phyloP scores from a whole-genome alignment of 2,888 invertebrate genomes.

The Tipula confusa region DNA sequence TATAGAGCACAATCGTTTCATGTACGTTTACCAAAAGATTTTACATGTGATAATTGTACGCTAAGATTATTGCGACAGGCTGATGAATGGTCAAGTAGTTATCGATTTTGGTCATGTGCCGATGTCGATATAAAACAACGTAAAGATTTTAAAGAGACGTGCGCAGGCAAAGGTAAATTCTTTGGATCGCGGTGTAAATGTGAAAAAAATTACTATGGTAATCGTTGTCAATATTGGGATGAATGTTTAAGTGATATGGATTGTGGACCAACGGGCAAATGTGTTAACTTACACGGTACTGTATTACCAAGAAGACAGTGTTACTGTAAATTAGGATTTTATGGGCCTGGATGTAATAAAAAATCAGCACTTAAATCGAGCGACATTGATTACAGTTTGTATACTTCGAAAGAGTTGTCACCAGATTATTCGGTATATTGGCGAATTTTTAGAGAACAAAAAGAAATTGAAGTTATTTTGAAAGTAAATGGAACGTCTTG shows the following conservation, averaged over 20 bases:
- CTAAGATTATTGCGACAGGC: slow-evolving; percentile 85
- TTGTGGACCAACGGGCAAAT: slow-evolving; percentile 81
- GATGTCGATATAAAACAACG: slow-evolving; percentile 77
- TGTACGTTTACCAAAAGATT: slow-evolving; percentile 74
- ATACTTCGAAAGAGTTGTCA: slow-evolving; percentile 67
- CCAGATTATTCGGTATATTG: slow-evolving; percentile 77
- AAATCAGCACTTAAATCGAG: slow-evolving; percentile 71
- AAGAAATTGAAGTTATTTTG: slow-evolving; percentile 84
- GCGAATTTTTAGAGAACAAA: slow-evolving; percentile 73
- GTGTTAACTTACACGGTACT: slow-evolving; percentile 75
- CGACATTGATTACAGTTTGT: slow-evolving; percentile 65
- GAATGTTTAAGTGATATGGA: slow-evolving; percentile 82
- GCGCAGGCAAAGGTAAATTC: slow-evolving; percentile 79
- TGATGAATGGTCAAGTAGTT: slow-evolving; percentile 79
- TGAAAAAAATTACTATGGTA: slow-evolving; percentile 73
- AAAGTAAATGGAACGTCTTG: slow-evolving; percentile 85
- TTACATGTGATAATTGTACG: slow-evolving; percentile 84
- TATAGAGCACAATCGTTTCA: slow-evolving; percentile 75
- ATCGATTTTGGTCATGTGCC: slow-evolving; percentile 93
- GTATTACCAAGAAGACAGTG: slow-evolving; percentile 79
- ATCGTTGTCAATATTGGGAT: slow-evolving; percentile 80
- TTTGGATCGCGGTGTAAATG: slow-evolving; percentile 75
- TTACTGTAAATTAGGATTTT: slow-evolving; percentile 86
- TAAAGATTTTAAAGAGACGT: slow-evolving; percentile 74
- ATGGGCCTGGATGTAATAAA: slow-evolving; percentile 77